These are phyloP conservation scores for Nyctibius grandis DNA, from an alignment of 2,797 vertebrate genomes.

Conservation along the genomic window DNA sequence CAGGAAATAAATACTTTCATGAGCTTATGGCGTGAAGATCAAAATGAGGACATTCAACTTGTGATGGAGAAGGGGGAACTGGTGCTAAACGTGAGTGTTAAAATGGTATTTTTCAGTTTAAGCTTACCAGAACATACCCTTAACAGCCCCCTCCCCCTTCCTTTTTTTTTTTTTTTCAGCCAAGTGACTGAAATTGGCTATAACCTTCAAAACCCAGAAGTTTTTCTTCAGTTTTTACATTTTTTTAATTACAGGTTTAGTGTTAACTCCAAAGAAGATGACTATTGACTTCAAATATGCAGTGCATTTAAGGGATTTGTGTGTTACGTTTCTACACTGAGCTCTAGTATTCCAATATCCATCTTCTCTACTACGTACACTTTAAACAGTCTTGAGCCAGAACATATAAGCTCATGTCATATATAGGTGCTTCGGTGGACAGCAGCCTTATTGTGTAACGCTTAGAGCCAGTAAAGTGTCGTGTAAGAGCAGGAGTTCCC, in stretches of 20 bases:
- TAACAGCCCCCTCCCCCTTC: neutral
- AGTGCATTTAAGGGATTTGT: neutral
- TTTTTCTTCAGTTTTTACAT: neutral
- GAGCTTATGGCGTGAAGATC: conserved; percentile 84
- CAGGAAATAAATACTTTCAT: conserved; percentile 88
- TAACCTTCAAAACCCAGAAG: neutral
- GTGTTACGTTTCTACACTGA: neutral
- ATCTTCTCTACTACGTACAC: neutral
- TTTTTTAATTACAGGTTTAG: neutral
- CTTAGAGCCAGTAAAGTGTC: neutral
- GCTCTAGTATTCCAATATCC: neutral
- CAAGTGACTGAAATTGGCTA: neutral
- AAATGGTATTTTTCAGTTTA: neutral
- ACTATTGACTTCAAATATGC: neutral
- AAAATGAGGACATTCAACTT: conserved; percentile 67
- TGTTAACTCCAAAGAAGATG: neutral
- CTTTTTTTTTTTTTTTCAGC: rapidly evolving
- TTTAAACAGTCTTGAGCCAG: neutral
- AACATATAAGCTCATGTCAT: neutral
- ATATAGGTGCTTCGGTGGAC: neutral
- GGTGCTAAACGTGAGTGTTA: conserved; percentile 79
- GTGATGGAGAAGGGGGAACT: conserved; percentile 77
- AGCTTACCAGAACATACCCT: neutral
- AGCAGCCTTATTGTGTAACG: neutral
- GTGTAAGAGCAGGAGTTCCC: neutral